Conservation (phyloP, 1,140 invertebrate genomes). For the Helicoverpa armigera region DNA sequence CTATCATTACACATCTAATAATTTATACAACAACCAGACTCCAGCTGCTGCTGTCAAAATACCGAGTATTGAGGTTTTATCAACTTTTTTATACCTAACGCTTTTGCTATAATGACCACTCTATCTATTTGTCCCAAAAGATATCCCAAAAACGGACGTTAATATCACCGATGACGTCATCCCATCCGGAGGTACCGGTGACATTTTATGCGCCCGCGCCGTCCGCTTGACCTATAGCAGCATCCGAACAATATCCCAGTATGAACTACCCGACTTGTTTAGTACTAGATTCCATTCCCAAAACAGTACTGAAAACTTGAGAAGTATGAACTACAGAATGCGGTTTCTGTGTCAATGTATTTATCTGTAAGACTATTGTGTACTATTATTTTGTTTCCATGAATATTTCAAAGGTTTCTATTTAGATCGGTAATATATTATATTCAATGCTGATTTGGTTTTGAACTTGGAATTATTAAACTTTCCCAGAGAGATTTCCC, state of each 20-base stretch:
- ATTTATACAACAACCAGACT: no score
- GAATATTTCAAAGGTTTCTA: not conserved
- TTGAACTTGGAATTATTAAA: not conserved
- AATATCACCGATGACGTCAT: not conserved
- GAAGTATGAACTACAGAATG: slow-evolving; percentile 6
- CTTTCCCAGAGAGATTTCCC: not conserved
- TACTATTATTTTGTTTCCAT: not conserved
- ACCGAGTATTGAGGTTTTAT: no score
- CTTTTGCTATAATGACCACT: no score
- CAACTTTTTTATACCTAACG: not conserved
- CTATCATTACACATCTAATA: no score
- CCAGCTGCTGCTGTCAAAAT: no score
- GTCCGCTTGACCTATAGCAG: slow-evolving; percentile 54
- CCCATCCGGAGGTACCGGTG: slow-evolving; percentile 58
- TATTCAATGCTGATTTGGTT: not conserved
- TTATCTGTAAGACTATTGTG: slow-evolving; percentile 1
- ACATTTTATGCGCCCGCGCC: slow-evolving; percentile 66
- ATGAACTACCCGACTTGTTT: slow-evolving; percentile 35
- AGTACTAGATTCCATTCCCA: slow-evolving; percentile 22
- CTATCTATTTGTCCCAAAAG: not conserved
- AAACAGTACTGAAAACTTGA: slow-evolving; percentile 5
- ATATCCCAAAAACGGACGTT: not conserved
- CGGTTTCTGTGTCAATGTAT: slow-evolving; percentile 10
- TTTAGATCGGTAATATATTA: not conserved
- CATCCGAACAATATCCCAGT: slow-evolving; percentile 32